Percentiles rank a stretch among this genome's conserved stretches.
Evolutionary conservation across 1,140 invertebrate genomes (phyloP).

Genomic region (Drosophila ogumai): DNA sequence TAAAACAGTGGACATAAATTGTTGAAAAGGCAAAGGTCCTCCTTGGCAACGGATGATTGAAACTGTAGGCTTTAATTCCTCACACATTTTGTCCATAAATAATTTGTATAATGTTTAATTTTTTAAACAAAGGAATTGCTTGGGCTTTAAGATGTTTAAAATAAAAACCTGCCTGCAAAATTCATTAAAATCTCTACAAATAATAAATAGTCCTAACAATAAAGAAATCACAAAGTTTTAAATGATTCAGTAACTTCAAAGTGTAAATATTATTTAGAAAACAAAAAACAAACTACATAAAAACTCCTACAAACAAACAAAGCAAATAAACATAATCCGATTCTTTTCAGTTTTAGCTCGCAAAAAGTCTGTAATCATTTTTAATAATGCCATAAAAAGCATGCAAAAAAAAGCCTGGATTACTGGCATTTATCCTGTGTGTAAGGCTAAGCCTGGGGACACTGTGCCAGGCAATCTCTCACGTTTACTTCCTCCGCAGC

Average conservation of each 20-base stretch:
- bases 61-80: not conserved
- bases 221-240: not conserved
- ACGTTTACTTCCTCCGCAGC: constrained; percentile 18
- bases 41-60: constrained; percentile 3
- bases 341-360: not conserved
- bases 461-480: constrained; percentile 23
- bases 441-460: not conserved
- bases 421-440: constrained; percentile 16
- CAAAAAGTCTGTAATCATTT: not conserved
- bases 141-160: not conserved
- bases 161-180: no score
- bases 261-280: not conserved
- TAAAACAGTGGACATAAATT: constrained; percentile 5
- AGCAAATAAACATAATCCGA: constrained; percentile 3
- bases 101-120: not conserved
- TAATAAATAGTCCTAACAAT: not conserved
- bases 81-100: not conserved
- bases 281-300: not conserved
- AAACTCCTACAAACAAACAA: not conserved
- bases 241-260: not conserved
- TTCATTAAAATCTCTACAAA: not conserved
- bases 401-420: constrained; percentile 19
- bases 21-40: constrained; percentile 6
- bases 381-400: not conserved
- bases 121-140: not conserved